These are phyloP conservation scores for Drosophila nigromelanica DNA, from an alignment of 1,140 invertebrate genomes.

Conservation along the genomic window DNA sequence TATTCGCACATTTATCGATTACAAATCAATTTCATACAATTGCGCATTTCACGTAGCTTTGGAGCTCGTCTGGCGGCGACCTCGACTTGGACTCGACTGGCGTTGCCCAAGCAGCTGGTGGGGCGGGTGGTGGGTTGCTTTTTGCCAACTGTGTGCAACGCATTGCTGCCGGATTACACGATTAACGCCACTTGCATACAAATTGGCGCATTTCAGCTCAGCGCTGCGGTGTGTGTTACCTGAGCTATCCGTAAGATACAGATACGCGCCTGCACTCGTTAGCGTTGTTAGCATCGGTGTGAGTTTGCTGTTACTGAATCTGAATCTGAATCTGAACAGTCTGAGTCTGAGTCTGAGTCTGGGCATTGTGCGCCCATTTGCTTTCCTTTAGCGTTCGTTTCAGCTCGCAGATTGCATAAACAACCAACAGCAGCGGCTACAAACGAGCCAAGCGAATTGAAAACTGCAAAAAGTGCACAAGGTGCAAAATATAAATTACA, in stretches of 20 bases:
- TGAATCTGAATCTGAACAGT: constrained; percentile 8
- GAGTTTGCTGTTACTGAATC: constrained; percentile 1
- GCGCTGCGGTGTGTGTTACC: constrained; percentile 13
- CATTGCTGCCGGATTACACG: constrained; percentile 76
- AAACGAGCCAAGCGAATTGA: constrained; percentile 54
- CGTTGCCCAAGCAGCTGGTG: constrained; percentile 24
- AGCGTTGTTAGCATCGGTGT: constrained; percentile 60
- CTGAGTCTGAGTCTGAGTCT: constrained; percentile 2
- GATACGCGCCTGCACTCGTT: constrained; percentile 72
- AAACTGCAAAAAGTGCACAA: constrained; percentile 37
- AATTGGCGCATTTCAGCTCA: constrained; percentile 75
- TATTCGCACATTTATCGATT: constrained; percentile 80
- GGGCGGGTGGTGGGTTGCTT: background rate
- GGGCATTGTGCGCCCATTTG: constrained; percentile 47
- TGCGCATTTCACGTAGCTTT: constrained; percentile 70
- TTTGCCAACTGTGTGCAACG: constrained; percentile 52
- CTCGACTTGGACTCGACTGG: constrained; percentile 41
- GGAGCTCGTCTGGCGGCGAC: constrained; percentile 19
- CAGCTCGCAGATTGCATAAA: constrained; percentile 68
- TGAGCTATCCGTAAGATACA: constrained; percentile 62
- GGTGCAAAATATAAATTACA: constrained; percentile 75
- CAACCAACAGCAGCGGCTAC: constrained; percentile 42
- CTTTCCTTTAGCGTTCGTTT: constrained; percentile 39
- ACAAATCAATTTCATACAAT: constrained; percentile 79
- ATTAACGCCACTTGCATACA: constrained; percentile 80